Evolutionary conservation across 1,140 invertebrate species (phyloP), one percentile per base, ranked within the genome.

Genomic region (Cydia fagiglandana): DNA sequence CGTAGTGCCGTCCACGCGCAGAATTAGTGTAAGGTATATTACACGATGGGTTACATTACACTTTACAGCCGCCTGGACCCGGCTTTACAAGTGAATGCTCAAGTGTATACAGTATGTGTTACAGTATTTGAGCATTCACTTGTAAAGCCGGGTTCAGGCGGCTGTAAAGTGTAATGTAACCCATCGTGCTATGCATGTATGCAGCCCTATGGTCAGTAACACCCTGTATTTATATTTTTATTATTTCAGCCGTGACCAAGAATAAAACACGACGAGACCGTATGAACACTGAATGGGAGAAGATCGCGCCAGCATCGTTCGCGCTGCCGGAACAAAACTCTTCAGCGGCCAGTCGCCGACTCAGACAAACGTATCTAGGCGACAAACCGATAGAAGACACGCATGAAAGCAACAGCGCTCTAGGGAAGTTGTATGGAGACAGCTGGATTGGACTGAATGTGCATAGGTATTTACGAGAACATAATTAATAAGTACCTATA

Each of bases 201-300:
- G n/a, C n/a, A n/a, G n/a, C n/a, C n/a, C n/a, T n/a, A n/a, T n/a
- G n/a, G n/a, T n/a, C n/a, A n/a, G n/a, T n/a, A n/a, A n/a, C n/a
- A n/a, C n/a, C n/a, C n/a, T 3, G 9, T 41, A 41, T 5, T 5
- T 56, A 4, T 6, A 3, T 4, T 56, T 5, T 3, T 56, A 7
- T 20, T 17, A 17, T 56, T 56, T 12, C 75, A 92, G 91, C 76
- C 24, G 74, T 90, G 12, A 34, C 88, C 7, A 76, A 77, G 34
- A 91, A 92, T 75, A 80, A 85, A 24, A 89, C 88, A 0, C 76
- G 87, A 0, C 45, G 76, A 1, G 74, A 83, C 4, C 73, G 77
- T 53, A 89, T 92, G 86, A 88, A 91, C 61, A 75, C 83, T 0
- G 84, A 92, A 2, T 92, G 91, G 91, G 83, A 87, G 10, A 66